These are phyloP conservation scores for Mylabris phalerata DNA, from an alignment of 1,140 invertebrate species.

Conservation along the genomic window DNA sequence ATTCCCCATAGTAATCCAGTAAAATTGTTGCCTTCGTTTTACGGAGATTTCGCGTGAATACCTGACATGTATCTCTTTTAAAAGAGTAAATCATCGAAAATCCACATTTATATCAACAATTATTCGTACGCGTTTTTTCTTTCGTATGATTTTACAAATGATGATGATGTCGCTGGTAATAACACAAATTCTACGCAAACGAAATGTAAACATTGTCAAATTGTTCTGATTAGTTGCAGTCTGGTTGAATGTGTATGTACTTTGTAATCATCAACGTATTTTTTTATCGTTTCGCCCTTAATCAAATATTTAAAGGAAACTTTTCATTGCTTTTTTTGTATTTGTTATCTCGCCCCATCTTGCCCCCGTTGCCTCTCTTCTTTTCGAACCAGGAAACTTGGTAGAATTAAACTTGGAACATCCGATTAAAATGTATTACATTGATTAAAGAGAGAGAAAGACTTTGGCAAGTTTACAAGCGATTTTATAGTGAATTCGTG, in stretches of 20 bases:
- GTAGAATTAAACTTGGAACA: neutral
- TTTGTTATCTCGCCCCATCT: no score
- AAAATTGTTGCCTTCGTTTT: conserved; percentile 8
- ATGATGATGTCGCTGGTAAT: no score
- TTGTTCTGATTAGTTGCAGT: conserved; percentile 14
- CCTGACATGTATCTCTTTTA: conserved; percentile 14
- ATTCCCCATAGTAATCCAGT: neutral
- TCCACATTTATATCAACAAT: no score
- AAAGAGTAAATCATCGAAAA: no score
- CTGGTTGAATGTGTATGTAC: neutral
- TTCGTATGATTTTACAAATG: no score
- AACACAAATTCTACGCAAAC: conserved; percentile 12
- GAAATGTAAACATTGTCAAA: conserved; percentile 11
- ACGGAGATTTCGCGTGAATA: conserved; percentile 18
- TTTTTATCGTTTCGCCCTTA: neutral
- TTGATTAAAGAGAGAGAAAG: no score
- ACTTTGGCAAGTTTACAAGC: no score
- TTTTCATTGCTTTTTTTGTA: neutral
- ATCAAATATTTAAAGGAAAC: neutral
- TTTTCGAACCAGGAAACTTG: neutral
- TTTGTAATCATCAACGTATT: neutral
- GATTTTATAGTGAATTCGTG: no score
- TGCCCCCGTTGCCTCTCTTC: neutral
- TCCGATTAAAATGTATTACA: no score
- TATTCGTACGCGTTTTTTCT: no score